These are phyloP conservation scores for Zaprionus lineosus DNA, from an alignment of 2,888 invertebrate genomes.

Conservation along the genomic window DNA sequence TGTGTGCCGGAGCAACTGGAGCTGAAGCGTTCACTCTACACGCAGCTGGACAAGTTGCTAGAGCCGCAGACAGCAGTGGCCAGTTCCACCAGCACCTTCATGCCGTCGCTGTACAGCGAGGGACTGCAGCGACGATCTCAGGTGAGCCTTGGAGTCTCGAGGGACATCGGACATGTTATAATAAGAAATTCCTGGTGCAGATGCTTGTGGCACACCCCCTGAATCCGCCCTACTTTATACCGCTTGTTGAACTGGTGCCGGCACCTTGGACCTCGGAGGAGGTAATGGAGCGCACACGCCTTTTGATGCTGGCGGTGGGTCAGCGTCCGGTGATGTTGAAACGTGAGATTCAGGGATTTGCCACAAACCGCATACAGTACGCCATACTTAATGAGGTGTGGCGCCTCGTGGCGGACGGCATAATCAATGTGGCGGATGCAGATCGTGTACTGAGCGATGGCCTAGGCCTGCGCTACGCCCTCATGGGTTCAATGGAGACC, in stretches of 20 bases:
- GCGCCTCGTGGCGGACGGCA: conserved; percentile 91
- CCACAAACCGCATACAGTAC: conserved; percentile 96
- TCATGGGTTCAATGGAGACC: conserved; percentile 96
- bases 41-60: conserved; percentile 89
- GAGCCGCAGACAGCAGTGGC: conserved; percentile 91
- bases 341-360: conserved; percentile 95
- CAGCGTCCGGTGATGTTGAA: conserved; percentile 94
- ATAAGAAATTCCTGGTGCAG: too few relatives aligned
- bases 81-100: conserved; percentile 96
- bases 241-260: conserved; percentile 96
- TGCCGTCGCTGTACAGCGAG: conserved; percentile 94
- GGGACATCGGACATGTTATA: too few relatives aligned
- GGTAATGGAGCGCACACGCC: conserved; percentile 88
- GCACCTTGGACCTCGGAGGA: conserved; percentile 94
- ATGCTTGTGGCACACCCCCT: conserved; percentile 93
- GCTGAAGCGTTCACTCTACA: conserved; percentile 91
- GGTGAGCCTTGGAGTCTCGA: too few relatives aligned
- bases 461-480: conserved; percentile 96
- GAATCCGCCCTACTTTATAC: conserved; percentile 98
- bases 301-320: conserved; percentile 92
- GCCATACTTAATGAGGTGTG: conserved; percentile 96
- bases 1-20: conserved; percentile 95
- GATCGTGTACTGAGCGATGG: conserved; percentile 97
- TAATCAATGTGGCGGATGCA: conserved; percentile 92
- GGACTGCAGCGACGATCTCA: conserved; percentile 88